phyloP scores from a whole-genome alignment of 2,113 vertebrate genomes.

The Sapayoa aenigma region DNA sequence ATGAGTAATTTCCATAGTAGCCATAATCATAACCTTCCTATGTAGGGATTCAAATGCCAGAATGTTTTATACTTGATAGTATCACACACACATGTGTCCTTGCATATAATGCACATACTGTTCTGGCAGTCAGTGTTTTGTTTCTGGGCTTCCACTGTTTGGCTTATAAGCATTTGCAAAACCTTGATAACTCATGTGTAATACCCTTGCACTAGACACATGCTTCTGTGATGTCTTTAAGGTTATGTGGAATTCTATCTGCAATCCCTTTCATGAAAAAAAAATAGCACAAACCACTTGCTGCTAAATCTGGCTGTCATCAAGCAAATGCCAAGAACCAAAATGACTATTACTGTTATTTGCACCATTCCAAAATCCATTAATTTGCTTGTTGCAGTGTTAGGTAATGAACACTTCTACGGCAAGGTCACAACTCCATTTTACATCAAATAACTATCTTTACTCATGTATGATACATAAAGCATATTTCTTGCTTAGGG shows the following conservation, averaged over 20 bases:
- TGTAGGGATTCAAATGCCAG: background rate
- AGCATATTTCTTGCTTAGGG: slow-evolving; percentile 59
- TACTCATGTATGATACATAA: slow-evolving; percentile 59
- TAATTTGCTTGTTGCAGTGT: slow-evolving; percentile 47
- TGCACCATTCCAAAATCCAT: slow-evolving; percentile 53
- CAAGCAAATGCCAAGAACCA: slow-evolving; percentile 47
- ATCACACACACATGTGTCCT: background rate
- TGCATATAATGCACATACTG: background rate
- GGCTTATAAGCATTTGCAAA: background rate
- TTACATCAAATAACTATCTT: slow-evolving; percentile 41
- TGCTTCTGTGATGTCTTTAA: slow-evolving; percentile 15
- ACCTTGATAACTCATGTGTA: background rate
- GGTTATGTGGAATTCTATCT: slow-evolving; percentile 34
- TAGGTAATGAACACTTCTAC: slow-evolving; percentile 54
- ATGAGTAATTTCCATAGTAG: background rate
- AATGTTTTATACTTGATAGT: rapidly evolving
- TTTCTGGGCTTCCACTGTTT: background rate
- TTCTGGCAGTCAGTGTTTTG: background rate
- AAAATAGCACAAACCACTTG: slow-evolving; percentile 21
- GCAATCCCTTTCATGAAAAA: slow-evolving; percentile 33
- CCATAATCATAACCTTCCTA: background rate
- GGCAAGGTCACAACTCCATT: slow-evolving; percentile 67
- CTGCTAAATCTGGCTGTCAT: slow-evolving; percentile 51
- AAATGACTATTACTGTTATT: slow-evolving; percentile 36
- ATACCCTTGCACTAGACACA: background rate